Evolutionary conservation across 1,140 invertebrate genomes (phyloP).

Genomic region (Zaprionus nigranus): DNA sequence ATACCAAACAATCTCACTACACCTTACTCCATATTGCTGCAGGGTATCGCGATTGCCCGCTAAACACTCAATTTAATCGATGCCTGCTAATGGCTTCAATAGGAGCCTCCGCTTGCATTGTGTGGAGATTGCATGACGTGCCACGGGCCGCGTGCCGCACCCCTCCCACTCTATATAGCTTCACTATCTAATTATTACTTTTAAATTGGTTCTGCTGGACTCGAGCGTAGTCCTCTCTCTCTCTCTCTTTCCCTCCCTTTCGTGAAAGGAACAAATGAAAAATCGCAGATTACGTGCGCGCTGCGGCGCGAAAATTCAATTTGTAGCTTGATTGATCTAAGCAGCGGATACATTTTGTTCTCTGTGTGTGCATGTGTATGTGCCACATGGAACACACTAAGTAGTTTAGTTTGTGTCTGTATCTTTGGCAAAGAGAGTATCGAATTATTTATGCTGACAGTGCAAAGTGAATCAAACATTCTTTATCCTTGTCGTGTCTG

Average conservation of each 20-base stretch:
- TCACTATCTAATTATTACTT: not conserved
- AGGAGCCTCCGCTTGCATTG: too few relatives aligned
- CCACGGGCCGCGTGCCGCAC: not conserved
- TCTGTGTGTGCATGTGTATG: not conserved
- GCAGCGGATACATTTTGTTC: not conserved
- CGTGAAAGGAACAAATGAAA: not conserved
- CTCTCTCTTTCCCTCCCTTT: slow-evolving; percentile 17
- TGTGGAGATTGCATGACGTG: too few relatives aligned
- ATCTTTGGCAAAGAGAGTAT: too few relatives aligned
- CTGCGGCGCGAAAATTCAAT: slow-evolving; percentile 58
- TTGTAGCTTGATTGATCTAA: slow-evolving; percentile 29
- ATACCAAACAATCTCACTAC: not conserved
- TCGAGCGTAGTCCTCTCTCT: not conserved
- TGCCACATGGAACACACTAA: not conserved
- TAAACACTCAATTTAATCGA: not conserved
- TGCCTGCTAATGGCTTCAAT: not conserved
- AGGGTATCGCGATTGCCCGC: not conserved
- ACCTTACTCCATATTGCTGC: not conserved
- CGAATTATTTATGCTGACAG: not conserved
- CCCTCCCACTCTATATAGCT: not conserved
- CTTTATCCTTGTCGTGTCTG: not conserved
- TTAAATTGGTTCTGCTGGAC: slow-evolving; percentile 3
- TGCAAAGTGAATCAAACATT: not conserved
- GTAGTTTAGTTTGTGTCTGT: too few relatives aligned
- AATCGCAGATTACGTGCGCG: slow-evolving; percentile 16